Evolutionary conservation across 2,797 vertebrate genomes (phyloP), one percentile per base, ranked within the genome.

Genomic region (Dermochelys coriacea): DNA sequence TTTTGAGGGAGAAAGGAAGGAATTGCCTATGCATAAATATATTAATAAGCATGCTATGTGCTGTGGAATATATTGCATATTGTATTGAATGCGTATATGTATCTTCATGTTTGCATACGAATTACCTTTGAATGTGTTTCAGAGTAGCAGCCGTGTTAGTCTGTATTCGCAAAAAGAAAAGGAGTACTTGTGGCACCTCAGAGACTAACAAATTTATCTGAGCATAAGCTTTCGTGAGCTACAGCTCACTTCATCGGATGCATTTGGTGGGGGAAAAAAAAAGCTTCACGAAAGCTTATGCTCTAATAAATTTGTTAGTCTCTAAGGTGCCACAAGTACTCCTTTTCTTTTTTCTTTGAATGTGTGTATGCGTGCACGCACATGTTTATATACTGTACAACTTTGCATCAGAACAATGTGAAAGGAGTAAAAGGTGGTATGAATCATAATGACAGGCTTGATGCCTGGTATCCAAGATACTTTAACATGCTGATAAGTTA

Each of bases 391-490:
- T 71, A 84, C 37, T 54, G 85, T 57, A 78, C 54, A 77, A 41
- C 78, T 89, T 82, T 88, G 89, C 91, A 94, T 92, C 85, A 94
- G 91, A 97, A 94, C 93, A 94, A 83, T 31, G 4, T 92, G 79
- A 79, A 93, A 90, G 86, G 75, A 91, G 61, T 96, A 94, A 89
- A 88, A 96, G 95, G 84, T 5, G 0, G 85, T 88, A 49, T 94
- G 97, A 96, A 95, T 97, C 95, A 87, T 86, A 79, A 80, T 86
- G 96, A 87, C 91, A 78, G 86, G 88, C 94, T 64, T 59, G 5
- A 25, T 95, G 94, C 91, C 88, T n/a, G 83, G 98, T 98, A 97
- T 98, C 98, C 94, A 96, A 96, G 98, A 98, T 95, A 98, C 97
- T 9, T 97, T 90, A 80, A 64, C 93, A 59, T 86, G 88, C 97